These are phyloP conservation scores for Zapus hudsonius DNA, from an alignment of 2,113 vertebrate genomes.

Conservation along the genomic window DNA sequence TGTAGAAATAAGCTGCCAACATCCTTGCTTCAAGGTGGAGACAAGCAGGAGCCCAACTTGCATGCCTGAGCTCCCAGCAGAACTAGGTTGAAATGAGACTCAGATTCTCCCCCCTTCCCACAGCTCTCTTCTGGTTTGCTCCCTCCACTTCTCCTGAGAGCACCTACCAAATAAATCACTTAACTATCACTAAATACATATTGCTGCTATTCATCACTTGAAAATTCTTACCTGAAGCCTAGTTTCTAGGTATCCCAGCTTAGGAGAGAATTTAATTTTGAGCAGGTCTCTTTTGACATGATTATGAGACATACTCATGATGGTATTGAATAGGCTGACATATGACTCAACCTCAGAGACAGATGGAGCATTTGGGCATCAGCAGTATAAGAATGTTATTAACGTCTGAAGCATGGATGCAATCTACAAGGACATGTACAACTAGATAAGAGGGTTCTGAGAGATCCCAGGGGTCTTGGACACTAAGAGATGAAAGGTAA, in stretches of 20 bases:
- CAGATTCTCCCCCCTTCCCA: background rate
- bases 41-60: background rate
- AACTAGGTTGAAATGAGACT: background rate
- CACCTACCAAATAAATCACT: slow-evolving; percentile 26
- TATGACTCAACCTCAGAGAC: background rate
- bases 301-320: background rate
- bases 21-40: background rate
- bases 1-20: background rate
- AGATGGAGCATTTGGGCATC: background rate
- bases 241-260: slow-evolving; percentile 19
- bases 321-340: slow-evolving; percentile 31
- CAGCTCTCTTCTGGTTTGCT: background rate
- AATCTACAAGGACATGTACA: background rate
- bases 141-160: background rate
- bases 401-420: background rate
- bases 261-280: slow-evolving; percentile 52
- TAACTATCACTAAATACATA: slow-evolving; percentile 29
- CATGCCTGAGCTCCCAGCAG: background rate
- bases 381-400: background rate
- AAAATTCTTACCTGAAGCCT: slow-evolving; percentile 15
- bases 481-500: background rate
- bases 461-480: background rate
- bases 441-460: background rate
- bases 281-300: slow-evolving; percentile 1
- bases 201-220: slow-evolving; percentile 36